phyloP scores from a whole-genome alignment of 2,797 vertebrate genomes.

The Euphonia xanthogaster region DNA sequence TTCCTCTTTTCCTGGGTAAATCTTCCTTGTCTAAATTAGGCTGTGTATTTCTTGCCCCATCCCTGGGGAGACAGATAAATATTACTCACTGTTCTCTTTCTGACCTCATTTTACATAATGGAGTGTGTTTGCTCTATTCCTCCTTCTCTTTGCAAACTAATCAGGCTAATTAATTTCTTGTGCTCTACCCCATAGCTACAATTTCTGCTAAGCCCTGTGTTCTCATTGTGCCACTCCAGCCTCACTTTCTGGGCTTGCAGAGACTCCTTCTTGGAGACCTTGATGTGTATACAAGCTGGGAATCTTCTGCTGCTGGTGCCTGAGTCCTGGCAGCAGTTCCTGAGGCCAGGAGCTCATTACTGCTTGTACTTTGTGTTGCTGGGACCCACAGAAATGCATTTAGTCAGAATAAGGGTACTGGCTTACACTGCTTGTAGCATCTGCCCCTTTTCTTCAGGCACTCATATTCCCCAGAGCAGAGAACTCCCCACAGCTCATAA shows the following conservation, averaged over 20 bases:
- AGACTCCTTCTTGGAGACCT: not conserved
- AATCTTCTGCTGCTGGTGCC: not conserved
- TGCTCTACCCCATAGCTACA: not conserved
- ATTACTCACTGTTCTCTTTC: conserved; percentile 54
- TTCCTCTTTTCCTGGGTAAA: conserved; percentile 5
- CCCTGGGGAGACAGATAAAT: conserved; percentile 12
- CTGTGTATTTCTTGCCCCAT: conserved; percentile 8
- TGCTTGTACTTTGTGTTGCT: not conserved
- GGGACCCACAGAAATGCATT: not conserved
- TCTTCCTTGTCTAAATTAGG: conserved; percentile 39
- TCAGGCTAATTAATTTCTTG: conserved; percentile 21
- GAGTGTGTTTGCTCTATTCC: conserved; percentile 35
- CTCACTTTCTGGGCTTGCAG: not conserved
- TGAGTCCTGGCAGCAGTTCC: not conserved
- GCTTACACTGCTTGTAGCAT: not conserved
- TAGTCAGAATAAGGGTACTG: not conserved
- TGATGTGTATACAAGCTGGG: not conserved
- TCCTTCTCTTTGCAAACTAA: conserved; percentile 28
- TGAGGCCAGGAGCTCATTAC: not conserved
- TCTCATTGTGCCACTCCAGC: not conserved
- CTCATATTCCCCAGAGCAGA: not conserved
- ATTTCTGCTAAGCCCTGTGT: not conserved
- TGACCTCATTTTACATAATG: conserved; percentile 53
- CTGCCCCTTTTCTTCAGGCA: not conserved
- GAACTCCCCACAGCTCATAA: not conserved